A percentile compares a stretch with the other conserved stretches of the same genome.
These are phyloP conservation scores for Idaea biselata DNA, from an alignment of 2,888 invertebrate species.

Conservation along the genomic window DNA sequence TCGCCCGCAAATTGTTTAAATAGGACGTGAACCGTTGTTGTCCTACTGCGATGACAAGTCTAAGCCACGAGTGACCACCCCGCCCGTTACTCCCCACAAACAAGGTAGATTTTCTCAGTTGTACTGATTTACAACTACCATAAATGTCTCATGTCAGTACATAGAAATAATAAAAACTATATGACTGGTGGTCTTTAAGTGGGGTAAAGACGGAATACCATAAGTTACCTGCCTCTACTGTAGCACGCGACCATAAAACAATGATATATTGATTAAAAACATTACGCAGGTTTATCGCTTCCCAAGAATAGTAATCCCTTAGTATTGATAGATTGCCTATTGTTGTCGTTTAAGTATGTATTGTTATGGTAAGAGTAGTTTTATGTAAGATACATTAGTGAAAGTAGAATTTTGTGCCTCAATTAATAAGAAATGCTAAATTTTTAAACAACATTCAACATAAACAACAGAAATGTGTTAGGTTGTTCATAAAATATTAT, in stretches of 20 bases:
- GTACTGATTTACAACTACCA: constrained; percentile 42
- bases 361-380: too few species aligned
- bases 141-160: constrained; percentile 33
- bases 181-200: not conserved
- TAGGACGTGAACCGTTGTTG: constrained; percentile 44
- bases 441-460: not conserved
- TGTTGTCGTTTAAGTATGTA: not conserved
- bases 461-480: not conserved
- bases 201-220: not conserved
- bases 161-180: constrained; percentile 19
- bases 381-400: not conserved
- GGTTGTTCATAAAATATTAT: not conserved
- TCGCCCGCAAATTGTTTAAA: constrained; percentile 53
- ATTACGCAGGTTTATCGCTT: not conserved
- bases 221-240: not conserved
- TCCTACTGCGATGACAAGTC: constrained; percentile 41
- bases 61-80: constrained; percentile 29
- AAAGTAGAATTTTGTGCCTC: not conserved
- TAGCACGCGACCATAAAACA: not conserved
- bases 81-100: constrained; percentile 27
- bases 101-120: constrained; percentile 22
- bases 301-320: not conserved
- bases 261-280: not conserved
- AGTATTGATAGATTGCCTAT: not conserved
- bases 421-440: not conserved